A percentile compares a stretch with the other conserved stretches of the same genome.
phyloP scores from a whole-genome alignment of 2,113 vertebrate species.

The Ageneiosus marmoratus region DNA sequence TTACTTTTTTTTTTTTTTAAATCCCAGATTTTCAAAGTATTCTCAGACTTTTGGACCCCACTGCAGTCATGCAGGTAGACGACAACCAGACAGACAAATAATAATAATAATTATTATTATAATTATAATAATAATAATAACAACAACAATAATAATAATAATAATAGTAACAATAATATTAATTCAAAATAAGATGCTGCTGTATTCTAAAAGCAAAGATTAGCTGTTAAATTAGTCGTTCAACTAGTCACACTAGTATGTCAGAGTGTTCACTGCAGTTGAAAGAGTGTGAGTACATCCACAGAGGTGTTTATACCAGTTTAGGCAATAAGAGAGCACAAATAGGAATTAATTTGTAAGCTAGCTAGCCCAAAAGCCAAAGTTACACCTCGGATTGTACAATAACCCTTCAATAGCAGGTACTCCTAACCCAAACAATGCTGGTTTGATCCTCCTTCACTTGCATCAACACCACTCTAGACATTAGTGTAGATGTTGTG shows the following conservation, averaged over 20 bases:
- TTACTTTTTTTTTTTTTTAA: too few species aligned
- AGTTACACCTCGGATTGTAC: background rate
- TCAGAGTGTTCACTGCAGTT: background rate
- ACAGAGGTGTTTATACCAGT: background rate
- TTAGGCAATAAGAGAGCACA: background rate
- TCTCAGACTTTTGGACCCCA: background rate
- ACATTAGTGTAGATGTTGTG: too few species aligned
- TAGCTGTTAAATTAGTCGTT: too few species aligned
- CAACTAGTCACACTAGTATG: background rate
- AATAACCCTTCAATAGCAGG: background rate
- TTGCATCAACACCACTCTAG: too few species aligned
- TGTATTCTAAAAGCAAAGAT: too few species aligned
- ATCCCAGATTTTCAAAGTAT: too few species aligned
- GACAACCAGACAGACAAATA: background rate
- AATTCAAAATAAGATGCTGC: too few species aligned
- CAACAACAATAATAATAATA: too few species aligned
- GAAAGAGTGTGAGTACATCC: background rate
- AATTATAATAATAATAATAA: too few species aligned
- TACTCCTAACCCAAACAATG: background rate
- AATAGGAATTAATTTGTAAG: background rate
- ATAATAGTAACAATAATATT: too few species aligned
- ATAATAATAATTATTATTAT: too few species aligned
- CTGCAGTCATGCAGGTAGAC: background rate
- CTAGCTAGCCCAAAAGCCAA: background rate
- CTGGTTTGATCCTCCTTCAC: too few species aligned